Evolutionary conservation across 2,797 vertebrate species (phyloP).

Genomic region (Amazonetta brasiliensis): DNA sequence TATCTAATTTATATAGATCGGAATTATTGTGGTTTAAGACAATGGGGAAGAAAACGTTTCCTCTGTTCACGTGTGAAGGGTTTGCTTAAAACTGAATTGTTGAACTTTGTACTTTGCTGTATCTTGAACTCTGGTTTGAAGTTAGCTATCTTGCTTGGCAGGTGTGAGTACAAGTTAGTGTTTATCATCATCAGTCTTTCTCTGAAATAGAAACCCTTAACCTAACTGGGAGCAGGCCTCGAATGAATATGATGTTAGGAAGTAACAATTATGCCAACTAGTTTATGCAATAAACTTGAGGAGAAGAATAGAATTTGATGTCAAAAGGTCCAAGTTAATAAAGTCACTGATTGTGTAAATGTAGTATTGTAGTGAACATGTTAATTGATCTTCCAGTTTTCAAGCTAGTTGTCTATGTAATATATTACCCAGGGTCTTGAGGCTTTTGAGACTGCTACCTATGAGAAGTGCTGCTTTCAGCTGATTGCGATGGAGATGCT

Average conservation of each 20-base stretch:
- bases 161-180: constrained; percentile 27
- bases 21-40: background rate
- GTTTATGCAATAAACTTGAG: constrained; percentile 25
- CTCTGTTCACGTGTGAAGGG: background rate
- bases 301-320: background rate
- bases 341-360: constrained; percentile 33
- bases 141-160: background rate
- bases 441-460: background rate
- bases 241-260: background rate
- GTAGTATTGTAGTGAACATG: background rate
- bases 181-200: background rate
- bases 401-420: background rate
- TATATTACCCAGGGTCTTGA: background rate
- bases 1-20: background rate
- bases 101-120: background rate
- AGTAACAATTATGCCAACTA: constrained; percentile 27
- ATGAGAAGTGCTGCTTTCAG: background rate
- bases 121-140: background rate
- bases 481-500: background rate
- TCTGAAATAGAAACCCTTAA: background rate
- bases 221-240: background rate
- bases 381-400: background rate
- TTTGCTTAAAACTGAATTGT: background rate
- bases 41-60: background rate
- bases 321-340: constrained; percentile 22